Evolutionary conservation across 1,140 invertebrate species (phyloP).

Genomic region (Drosophila lini): DNA sequence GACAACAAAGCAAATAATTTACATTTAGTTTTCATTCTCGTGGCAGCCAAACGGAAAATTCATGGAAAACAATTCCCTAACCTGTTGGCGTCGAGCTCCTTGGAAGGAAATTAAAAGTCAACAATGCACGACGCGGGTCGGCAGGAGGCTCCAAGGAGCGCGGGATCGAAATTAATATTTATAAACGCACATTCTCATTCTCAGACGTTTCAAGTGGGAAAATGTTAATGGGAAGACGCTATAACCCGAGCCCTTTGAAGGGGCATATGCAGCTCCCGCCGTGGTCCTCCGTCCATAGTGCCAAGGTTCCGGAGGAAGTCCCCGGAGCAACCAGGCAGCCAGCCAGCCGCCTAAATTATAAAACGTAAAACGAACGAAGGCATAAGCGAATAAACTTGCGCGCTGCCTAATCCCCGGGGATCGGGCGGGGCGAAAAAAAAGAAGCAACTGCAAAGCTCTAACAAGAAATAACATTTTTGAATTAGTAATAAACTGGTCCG

Average conservation of each 20-base stretch:
- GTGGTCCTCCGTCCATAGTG: not conserved
- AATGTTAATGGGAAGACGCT: slow-evolving; percentile 48
- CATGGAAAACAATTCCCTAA: slow-evolving; percentile 63
- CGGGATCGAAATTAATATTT: slow-evolving; percentile 77
- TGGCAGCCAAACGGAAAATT: slow-evolving; percentile 57
- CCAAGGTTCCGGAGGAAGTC: slow-evolving; percentile 30
- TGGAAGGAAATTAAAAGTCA: slow-evolving; percentile 75
- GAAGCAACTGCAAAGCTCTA: slow-evolving; percentile 57
- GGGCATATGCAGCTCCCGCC: slow-evolving; percentile 2
- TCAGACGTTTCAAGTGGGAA: slow-evolving; percentile 30
- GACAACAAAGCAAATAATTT: slow-evolving; percentile 65
- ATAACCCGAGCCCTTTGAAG: slow-evolving; percentile 19
- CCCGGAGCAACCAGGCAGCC: slow-evolving; percentile 42
- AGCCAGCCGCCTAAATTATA: slow-evolving; percentile 70
- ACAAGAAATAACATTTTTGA: slow-evolving; percentile 80
- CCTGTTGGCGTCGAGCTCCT: slow-evolving; percentile 58
- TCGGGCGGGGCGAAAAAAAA: not conserved
- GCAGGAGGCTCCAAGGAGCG: slow-evolving; percentile 12
- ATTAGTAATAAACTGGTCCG: slow-evolving; percentile 81
- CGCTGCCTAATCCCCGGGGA: slow-evolving; percentile 61
- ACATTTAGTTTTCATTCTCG: slow-evolving; percentile 69
- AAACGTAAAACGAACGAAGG: slow-evolving; percentile 53
- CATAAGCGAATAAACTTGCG: slow-evolving; percentile 59
- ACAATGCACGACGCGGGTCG: slow-evolving; percentile 46
- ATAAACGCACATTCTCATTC: slow-evolving; percentile 66